phyloP scores from a whole-genome alignment of 2,113 vertebrate genomes.

The Stigmatopora nigra region DNA sequence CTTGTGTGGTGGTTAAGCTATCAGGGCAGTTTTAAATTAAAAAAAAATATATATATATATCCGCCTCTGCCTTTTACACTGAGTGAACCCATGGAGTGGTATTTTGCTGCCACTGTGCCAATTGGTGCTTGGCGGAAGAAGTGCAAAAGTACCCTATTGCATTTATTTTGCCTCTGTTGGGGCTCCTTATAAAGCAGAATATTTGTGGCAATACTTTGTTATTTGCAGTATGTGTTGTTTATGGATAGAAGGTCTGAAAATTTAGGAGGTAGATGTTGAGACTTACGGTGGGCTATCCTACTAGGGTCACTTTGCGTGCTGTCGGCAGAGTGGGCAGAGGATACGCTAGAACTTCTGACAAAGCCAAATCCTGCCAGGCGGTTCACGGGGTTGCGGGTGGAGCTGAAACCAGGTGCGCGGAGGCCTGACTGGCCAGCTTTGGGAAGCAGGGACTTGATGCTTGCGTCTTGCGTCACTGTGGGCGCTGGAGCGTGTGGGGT shows the following conservation, averaged over 20 bases:
- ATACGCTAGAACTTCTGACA: constrained; percentile 86
- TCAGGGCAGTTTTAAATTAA: background rate
- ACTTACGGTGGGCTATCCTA: constrained; percentile 82
- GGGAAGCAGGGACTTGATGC: constrained; percentile 78
- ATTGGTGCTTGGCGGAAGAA: background rate
- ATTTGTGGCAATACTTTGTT: background rate
- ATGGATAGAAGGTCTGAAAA: background rate
- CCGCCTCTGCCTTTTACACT: background rate
- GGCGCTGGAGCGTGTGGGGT: constrained; percentile 29
- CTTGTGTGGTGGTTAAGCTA: background rate
- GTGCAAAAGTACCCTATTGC: background rate
- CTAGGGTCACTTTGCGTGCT: constrained; percentile 77
- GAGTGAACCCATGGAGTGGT: background rate
- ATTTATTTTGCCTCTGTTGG: background rate
- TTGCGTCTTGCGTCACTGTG: constrained; percentile 58
- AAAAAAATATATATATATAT: background rate
- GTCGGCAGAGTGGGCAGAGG: constrained; percentile 82
- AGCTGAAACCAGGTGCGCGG: constrained; percentile 84
- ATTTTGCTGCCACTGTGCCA: background rate
- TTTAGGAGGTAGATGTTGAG: background rate
- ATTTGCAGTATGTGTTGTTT: background rate
- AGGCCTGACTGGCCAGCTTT: constrained; percentile 83
- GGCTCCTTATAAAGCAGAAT: background rate
- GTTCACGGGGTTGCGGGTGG: constrained; percentile 78
- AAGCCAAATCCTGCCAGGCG: constrained; percentile 89